Percentiles rank a stretch among this genome's conserved stretches.
Evolutionary conservation across 1,140 invertebrate genomes (phyloP).

Genomic region (Cheumatopsyche charites): DNA sequence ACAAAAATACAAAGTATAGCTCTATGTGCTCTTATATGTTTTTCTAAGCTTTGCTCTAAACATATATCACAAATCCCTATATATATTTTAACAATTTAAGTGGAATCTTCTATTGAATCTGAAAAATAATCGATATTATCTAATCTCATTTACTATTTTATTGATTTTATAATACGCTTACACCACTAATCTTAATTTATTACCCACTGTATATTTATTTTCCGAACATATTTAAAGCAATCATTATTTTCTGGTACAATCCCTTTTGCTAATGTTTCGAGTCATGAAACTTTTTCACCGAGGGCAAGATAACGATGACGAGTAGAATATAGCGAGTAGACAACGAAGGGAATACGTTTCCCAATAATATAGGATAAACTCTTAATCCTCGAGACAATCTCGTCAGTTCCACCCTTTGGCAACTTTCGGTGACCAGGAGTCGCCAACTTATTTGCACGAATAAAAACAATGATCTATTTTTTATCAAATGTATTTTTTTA

Average conservation of each 20-base stretch:
- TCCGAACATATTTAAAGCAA: background rate
- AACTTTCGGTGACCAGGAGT: background rate
- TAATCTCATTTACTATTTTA: too few relatives aligned
- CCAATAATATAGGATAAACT: slow-evolving; percentile 36
- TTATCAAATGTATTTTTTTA: too few relatives aligned
- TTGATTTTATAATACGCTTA: too few relatives aligned
- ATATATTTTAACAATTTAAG: too few relatives aligned
- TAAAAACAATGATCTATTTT: background rate
- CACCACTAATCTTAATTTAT: too few relatives aligned
- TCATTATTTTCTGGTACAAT: background rate
- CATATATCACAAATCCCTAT: too few relatives aligned
- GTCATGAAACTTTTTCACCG: background rate
- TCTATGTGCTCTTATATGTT: too few relatives aligned
- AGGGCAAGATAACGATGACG: background rate
- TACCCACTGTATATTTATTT: too few relatives aligned
- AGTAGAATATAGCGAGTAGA: background rate
- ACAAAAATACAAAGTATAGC: too few relatives aligned
- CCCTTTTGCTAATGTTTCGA: slow-evolving; percentile 12
- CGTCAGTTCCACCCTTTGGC: slow-evolving; percentile 29
- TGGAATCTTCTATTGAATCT: too few relatives aligned
- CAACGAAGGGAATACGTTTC: slow-evolving; percentile 24
- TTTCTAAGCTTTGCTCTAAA: too few relatives aligned
- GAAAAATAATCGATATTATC: too few relatives aligned
- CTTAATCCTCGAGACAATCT: slow-evolving; percentile 31
- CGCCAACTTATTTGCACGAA: background rate